phyloP scores from a whole-genome alignment of 2,888 invertebrate genomes.

The Sceliomorpha sp. region DNA sequence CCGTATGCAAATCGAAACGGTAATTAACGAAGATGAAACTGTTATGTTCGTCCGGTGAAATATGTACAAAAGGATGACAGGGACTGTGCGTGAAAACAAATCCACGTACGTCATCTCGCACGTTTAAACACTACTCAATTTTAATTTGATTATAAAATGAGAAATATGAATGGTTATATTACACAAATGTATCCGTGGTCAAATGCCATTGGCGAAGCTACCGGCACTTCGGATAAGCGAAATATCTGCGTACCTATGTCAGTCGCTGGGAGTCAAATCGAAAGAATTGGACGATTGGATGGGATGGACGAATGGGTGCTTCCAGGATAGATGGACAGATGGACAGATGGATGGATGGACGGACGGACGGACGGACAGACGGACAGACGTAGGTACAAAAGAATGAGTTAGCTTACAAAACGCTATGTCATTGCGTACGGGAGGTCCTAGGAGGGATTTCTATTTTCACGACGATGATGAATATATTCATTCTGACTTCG shows the following conservation, averaged over 20 bases:
- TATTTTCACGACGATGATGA: constrained; percentile 65
- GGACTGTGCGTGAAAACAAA: constrained; percentile 49
- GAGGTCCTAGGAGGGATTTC: constrained; percentile 71
- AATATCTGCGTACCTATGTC: constrained; percentile 59
- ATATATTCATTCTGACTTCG: constrained; percentile 57
- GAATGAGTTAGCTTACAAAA: constrained; percentile 67
- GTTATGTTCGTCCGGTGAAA: too few relatives aligned
- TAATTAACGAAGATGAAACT: too few relatives aligned
- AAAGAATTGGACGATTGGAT: constrained; percentile 42
- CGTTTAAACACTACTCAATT: constrained; percentile 15
- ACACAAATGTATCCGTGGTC: constrained; percentile 28
- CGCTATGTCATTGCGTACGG: constrained; percentile 73
- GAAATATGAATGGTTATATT: constrained; percentile 48
- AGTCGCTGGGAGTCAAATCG: constrained; percentile 37
- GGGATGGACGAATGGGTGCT: too few relatives aligned
- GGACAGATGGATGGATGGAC: too few relatives aligned
- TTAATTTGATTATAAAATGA: constrained; percentile 6
- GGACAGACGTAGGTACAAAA: constrained; percentile 72
- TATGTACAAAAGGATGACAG: too few relatives aligned
- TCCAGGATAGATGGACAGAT: too few relatives aligned
- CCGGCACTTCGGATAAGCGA: constrained; percentile 63
- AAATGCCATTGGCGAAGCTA: constrained; percentile 57
- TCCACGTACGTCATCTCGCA: constrained; percentile 27
- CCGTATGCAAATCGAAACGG: too few relatives aligned
- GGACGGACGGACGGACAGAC: too few relatives aligned